Conservation (phyloP, 2,797 vertebrate species). For the Peromyscus nudipes region DNA sequence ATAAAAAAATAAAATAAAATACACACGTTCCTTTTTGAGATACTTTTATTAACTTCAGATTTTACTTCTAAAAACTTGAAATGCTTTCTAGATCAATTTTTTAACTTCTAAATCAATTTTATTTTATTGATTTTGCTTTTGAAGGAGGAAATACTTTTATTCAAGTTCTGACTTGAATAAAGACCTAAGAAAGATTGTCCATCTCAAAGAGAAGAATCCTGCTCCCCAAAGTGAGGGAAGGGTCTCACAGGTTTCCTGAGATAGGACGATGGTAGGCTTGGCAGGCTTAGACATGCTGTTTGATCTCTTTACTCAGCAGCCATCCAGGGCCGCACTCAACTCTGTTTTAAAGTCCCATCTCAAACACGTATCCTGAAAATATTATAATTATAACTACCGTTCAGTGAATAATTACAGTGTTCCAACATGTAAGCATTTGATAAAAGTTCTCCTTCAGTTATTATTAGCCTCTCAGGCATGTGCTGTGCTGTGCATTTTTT, state of each 20-base stretch:
- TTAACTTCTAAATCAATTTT: conserved; percentile 37
- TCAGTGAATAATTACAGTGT: conserved; percentile 38
- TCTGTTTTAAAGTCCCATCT: neutral
- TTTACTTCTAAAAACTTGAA: conserved; percentile 51
- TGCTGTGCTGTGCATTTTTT: neutral
- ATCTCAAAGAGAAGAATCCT: neutral
- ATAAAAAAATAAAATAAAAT: neutral
- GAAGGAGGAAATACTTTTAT: neutral
- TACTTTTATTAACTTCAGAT: conserved; percentile 43
- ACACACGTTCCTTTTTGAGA: neutral
- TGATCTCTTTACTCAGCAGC: neutral
- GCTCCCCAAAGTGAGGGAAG: neutral
- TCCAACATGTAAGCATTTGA: neutral
- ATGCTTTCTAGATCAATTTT: conserved; percentile 41
- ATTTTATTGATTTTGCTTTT: neutral
- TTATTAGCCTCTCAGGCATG: neutral
- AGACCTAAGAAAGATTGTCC: neutral
- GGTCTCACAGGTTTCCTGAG: neutral
- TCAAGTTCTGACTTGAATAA: neutral
- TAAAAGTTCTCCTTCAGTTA: conserved; percentile 42
- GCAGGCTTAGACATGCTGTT: no score
- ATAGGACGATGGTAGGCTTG: no score
- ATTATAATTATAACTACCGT: neutral
- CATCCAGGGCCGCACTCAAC: neutral
- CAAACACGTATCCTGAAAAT: neutral